Evolutionary conservation across 2,888 invertebrate genomes (phyloP).

Genomic region (Ennomos fuscantarius): DNA sequence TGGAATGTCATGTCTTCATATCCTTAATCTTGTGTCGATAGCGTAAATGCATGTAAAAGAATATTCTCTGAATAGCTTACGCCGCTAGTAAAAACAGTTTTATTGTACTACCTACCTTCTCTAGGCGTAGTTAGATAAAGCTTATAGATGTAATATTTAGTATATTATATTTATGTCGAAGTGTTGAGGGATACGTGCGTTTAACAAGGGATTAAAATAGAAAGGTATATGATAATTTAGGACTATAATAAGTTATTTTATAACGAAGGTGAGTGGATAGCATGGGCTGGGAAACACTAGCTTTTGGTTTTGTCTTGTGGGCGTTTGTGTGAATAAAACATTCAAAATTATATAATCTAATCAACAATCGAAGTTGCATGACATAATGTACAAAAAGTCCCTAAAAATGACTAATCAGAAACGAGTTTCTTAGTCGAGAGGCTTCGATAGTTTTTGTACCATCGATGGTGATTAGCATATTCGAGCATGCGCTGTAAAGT

Average conservation of each 20-base stretch:
- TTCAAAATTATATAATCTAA: conserved; percentile 35
- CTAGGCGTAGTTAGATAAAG: conserved; percentile 40
- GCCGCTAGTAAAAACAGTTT: conserved; percentile 50
- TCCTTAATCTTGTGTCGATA: conserved; percentile 47
- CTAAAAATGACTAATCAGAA: conserved; percentile 57
- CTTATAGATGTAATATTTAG: conserved; percentile 42
- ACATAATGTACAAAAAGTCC: conserved; percentile 54
- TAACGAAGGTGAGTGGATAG: conserved; percentile 65
- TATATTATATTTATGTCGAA: conserved; percentile 27
- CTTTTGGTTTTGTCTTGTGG: conserved; percentile 80
- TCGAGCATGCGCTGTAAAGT: conserved; percentile 84
- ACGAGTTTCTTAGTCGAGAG: conserved; percentile 54
- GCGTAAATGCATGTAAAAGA: conserved; percentile 52
- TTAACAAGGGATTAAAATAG: conserved; percentile 29
- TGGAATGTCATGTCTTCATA: no score
- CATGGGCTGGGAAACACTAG: conserved; percentile 76
- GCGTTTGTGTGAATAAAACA: conserved; percentile 60
- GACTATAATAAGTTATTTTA: conserved; percentile 6
- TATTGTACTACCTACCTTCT: conserved; percentile 26
- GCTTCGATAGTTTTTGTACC: conserved; percentile 68
- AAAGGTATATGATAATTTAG: conserved; percentile 5
- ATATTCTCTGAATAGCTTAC: conserved; percentile 47
- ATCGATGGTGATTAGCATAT: conserved; percentile 72
- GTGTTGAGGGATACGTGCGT: conserved; percentile 25
- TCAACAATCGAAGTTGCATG: conserved; percentile 58